phyloP scores from a whole-genome alignment of 2,797 vertebrate genomes.

The Sebastolobus altivelis region DNA sequence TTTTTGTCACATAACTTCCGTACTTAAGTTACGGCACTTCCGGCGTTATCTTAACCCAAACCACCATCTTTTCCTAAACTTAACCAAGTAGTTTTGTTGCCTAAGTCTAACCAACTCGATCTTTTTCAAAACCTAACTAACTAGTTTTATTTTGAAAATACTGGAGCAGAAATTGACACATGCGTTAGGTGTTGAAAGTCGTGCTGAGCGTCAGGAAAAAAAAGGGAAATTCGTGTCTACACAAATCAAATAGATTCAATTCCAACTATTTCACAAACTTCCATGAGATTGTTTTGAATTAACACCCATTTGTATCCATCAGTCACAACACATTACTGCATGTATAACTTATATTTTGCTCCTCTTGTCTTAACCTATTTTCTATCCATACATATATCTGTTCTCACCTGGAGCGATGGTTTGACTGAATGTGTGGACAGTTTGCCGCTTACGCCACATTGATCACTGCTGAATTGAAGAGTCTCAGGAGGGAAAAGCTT shows the following conservation, averaged over 20 bases:
- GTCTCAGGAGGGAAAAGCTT: conserved; percentile 28
- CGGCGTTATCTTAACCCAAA: no score
- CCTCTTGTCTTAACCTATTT: not conserved
- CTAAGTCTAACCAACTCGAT: no score
- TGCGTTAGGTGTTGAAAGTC: not conserved
- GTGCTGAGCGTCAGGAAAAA: not conserved
- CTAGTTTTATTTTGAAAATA: not conserved
- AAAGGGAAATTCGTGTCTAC: no score
- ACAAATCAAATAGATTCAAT: no score
- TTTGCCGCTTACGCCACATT: conserved; percentile 38
- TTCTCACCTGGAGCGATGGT: conserved; percentile 17
- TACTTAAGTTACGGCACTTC: no score
- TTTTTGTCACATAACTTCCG: no score
- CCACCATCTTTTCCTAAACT: no score
- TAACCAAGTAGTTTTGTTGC: no score
- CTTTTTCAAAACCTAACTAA: no score
- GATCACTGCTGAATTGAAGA: conserved; percentile 43
- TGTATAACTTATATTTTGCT: not conserved
- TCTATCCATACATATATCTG: not conserved
- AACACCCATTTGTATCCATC: conserved; percentile 1
- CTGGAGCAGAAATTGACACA: not conserved
- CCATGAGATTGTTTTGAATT: no score
- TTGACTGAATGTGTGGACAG: conserved; percentile 32
- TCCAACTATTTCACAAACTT: no score
- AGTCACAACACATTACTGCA: not conserved